phyloP scores from a whole-genome alignment of 2,888 invertebrate species.

The Drosophila trichaetosa region DNA sequence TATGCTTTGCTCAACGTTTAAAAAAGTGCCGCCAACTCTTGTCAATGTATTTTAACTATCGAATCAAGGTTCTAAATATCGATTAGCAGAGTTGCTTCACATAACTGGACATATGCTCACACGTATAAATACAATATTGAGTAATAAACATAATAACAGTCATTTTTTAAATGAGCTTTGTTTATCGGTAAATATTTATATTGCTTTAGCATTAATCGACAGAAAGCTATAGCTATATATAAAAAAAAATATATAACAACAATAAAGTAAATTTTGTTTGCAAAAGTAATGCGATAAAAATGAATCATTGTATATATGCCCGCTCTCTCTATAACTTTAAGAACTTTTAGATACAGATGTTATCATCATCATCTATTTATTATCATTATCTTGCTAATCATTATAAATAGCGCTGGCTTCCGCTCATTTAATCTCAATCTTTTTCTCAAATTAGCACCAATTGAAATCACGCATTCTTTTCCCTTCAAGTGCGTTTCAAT shows the following conservation, averaged over 20 bases:
- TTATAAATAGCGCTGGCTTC: constrained; percentile 17
- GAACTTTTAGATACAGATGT: not conserved
- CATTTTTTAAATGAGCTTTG: too few relatives aligned
- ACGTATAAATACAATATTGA: too few relatives aligned
- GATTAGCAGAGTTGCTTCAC: too few relatives aligned
- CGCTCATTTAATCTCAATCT: constrained; percentile 26
- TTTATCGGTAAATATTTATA: too few relatives aligned
- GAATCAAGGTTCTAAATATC: too few relatives aligned
- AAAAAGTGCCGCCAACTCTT: not conserved
- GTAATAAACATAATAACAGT: too few relatives aligned
- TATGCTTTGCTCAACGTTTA: too few relatives aligned
- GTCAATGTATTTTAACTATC: too few relatives aligned
- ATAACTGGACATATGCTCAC: too few relatives aligned
- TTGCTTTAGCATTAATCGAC: too few relatives aligned
- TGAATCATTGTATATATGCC: not conserved
- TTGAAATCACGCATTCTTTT: constrained; percentile 49
- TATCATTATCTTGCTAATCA: constrained; percentile 30
- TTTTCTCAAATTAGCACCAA: constrained; percentile 65
- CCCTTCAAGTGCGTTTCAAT: constrained; percentile 71
- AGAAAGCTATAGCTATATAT: too few relatives aligned
- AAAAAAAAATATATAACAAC: too few relatives aligned
- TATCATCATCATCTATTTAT: constrained; percentile 13
- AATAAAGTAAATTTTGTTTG: not conserved
- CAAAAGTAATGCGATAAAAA: not conserved
- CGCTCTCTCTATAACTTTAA: not conserved